These are phyloP conservation scores for Drosophila sordidula DNA, from an alignment of 2,888 invertebrate genomes.

Conservation along the genomic window DNA sequence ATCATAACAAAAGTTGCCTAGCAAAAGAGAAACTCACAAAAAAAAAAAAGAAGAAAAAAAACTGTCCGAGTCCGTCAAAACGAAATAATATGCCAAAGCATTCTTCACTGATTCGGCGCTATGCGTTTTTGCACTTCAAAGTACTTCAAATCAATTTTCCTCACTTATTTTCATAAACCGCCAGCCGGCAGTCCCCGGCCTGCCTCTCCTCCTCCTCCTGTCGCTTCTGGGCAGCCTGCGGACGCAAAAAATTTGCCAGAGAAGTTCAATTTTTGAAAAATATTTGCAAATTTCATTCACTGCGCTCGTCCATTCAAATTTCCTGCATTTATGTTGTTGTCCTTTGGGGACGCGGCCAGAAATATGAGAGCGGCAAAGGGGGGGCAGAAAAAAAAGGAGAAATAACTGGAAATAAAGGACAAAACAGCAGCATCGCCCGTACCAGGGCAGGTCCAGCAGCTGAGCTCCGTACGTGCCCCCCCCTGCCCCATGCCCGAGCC, in stretches of 20 bases:
- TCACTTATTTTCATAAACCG: constrained; percentile 78
- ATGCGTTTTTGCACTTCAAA: constrained; percentile 80
- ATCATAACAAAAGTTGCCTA: constrained; percentile 73
- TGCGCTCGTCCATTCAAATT: constrained; percentile 82
- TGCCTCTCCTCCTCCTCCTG: neutral
- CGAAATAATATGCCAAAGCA: constrained; percentile 78
- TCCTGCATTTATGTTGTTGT: constrained; percentile 80
- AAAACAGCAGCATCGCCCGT: constrained; percentile 61
- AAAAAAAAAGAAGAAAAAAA: constrained; percentile 12
- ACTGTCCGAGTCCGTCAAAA: constrained; percentile 53
- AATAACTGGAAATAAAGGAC: constrained; percentile 77
- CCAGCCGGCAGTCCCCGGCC: constrained; percentile 46
- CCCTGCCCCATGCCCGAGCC: neutral
- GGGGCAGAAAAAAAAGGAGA: constrained; percentile 34
- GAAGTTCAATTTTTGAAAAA: constrained; percentile 82
- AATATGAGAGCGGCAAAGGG: constrained; percentile 37
- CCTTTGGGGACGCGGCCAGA: constrained; percentile 63
- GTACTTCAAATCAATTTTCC: constrained; percentile 82
- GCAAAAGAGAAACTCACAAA: constrained; percentile 12
- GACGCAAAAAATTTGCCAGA: constrained; percentile 78
- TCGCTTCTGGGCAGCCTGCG: constrained; percentile 38
- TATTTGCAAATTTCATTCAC: constrained; percentile 83
- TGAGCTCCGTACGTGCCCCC: constrained; percentile 39
- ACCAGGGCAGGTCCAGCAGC: constrained; percentile 65
- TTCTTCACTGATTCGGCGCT: constrained; percentile 79